Percentiles rank a stretch among this genome's conserved stretches.
Conservation (phyloP, 2,113 vertebrate species). For the Ochotona princeps region DNA sequence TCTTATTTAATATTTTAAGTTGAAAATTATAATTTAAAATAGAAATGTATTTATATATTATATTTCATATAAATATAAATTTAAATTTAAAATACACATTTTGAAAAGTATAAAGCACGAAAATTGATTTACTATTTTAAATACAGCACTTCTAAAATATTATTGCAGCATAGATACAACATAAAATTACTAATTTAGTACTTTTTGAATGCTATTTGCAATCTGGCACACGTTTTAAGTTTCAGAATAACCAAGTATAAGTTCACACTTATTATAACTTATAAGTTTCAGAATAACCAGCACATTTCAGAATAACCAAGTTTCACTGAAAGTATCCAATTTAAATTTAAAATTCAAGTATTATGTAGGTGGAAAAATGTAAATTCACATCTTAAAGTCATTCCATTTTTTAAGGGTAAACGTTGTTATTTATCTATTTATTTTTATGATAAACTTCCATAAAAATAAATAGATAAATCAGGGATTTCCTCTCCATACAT, state of each 20-base stretch:
- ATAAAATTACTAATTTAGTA: background rate
- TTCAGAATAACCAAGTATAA: background rate
- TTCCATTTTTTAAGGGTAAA: background rate
- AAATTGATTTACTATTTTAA: constrained; percentile 20
- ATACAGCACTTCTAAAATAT: background rate
- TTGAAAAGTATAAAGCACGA: background rate
- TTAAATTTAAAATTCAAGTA: constrained; percentile 5
- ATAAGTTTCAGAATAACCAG: background rate
- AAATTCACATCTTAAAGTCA: background rate
- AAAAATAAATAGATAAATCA: too few species aligned
- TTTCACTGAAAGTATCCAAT: background rate
- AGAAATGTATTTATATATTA: too few species aligned
- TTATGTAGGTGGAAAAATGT: background rate
- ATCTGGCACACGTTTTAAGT: background rate
- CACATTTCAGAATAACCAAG: background rate
- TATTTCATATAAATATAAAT: too few species aligned
- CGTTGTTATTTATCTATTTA: too few species aligned
- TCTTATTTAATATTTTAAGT: too few species aligned
- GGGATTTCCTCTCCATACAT: too few species aligned
- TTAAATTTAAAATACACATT: background rate
- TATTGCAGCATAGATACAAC: background rate
- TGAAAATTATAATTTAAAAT: too few species aligned
- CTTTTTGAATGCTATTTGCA: background rate
- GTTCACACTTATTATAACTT: too few species aligned
- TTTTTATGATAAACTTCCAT: too few species aligned